These are phyloP conservation scores for Trissolcus japonicus DNA, from an alignment of 2,888 invertebrate genomes.

Conservation along the genomic window DNA sequence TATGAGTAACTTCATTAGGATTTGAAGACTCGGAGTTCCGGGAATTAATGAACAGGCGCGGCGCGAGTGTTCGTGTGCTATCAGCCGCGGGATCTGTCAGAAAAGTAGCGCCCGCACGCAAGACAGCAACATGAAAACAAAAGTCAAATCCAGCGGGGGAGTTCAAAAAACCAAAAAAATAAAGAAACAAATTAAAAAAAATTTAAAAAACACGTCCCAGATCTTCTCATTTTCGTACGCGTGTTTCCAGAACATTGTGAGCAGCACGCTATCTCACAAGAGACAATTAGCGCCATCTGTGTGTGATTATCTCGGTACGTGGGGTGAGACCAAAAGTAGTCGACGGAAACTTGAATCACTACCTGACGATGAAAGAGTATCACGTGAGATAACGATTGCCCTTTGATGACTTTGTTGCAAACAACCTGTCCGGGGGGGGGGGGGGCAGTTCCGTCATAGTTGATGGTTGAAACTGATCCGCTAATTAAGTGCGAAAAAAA, in stretches of 20 bases:
- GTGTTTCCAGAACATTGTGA: neutral
- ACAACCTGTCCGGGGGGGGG: neutral
- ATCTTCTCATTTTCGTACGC: no score
- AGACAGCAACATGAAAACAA: conserved; percentile 13
- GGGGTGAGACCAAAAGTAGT: conserved; percentile 10
- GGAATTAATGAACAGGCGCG: conserved; percentile 16
- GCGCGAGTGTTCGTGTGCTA: conserved; percentile 16
- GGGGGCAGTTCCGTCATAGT: no score
- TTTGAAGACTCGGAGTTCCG: conserved; percentile 4
- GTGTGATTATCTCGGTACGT: conserved; percentile 20
- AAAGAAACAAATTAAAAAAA: neutral
- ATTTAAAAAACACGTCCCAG: conserved; percentile 4
- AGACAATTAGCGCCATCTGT: conserved; percentile 26
- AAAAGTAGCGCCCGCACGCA: conserved; percentile 15
- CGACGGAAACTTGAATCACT: conserved; percentile 16
- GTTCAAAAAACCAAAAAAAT: conserved; percentile 4
- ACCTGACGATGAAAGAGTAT: conserved; percentile 5
- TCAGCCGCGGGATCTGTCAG: conserved; percentile 18
- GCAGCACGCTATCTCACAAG: conserved; percentile 3
- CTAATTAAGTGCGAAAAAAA: neutral
- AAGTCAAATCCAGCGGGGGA: neutral
- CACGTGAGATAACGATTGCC: conserved; percentile 7
- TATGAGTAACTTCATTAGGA: no score
- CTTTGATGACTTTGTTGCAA: conserved; percentile 9
- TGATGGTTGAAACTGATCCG: no score